These are phyloP conservation scores for Hipparchia semele DNA, from an alignment of 2,888 invertebrate genomes.

Conservation along the genomic window DNA sequence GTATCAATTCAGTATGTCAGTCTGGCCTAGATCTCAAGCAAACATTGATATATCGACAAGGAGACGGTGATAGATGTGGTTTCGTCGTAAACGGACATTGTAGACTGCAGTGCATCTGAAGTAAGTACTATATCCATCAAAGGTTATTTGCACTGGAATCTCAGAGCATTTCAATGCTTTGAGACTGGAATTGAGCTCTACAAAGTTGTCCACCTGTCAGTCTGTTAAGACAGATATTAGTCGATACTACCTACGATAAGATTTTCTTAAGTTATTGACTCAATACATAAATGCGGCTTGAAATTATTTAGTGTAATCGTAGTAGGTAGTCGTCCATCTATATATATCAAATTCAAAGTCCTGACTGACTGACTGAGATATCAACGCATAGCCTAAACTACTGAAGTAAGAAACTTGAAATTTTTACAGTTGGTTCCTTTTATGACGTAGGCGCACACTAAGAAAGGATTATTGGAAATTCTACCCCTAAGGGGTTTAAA, in stretches of 20 bases:
- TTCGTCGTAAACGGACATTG: slow-evolving; percentile 18
- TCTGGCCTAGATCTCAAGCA: slow-evolving; percentile 34
- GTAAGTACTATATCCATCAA: slow-evolving; percentile 20
- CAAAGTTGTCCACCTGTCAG: slow-evolving; percentile 18
- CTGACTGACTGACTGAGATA: no score
- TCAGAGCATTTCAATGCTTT: no score
- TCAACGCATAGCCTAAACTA: no score
- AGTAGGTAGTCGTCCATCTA: no score
- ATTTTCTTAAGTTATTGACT: not conserved
- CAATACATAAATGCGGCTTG: not conserved
- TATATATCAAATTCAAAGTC: no score
- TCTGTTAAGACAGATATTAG: not conserved
- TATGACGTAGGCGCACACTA: no score
- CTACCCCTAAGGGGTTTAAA: no score
- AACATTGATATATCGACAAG: slow-evolving; percentile 35
- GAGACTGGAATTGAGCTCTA: slow-evolving; percentile 9
- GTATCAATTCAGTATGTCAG: slow-evolving; percentile 33
- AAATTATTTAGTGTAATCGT: not conserved
- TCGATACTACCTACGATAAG: not conserved
- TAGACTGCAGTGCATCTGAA: slow-evolving; percentile 22
- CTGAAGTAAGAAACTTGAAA: no score
- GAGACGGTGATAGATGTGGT: slow-evolving; percentile 40
- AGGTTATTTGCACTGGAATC: slow-evolving; percentile 11
- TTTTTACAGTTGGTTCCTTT: no score
- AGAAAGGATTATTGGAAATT: no score